Evolutionary conservation across 2,888 invertebrate species (phyloP).

Genomic region (Phania funesta): DNA sequence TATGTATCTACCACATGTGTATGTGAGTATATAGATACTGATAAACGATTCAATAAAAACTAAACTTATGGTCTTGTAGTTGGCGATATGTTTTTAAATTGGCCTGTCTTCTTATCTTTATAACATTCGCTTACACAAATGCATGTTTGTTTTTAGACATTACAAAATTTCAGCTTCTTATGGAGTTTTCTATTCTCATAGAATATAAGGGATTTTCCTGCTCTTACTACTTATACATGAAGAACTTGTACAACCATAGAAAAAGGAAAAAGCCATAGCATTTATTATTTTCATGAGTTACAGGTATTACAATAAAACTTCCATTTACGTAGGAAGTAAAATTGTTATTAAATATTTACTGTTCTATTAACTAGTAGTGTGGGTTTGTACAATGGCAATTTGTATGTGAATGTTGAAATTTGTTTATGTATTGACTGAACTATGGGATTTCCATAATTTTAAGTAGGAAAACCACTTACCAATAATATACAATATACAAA

Average conservation of each 20-base stretch:
- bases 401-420: conserved; percentile 3
- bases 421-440: conserved; percentile 28
- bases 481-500: too few species aligned
- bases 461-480: conserved; percentile 5
- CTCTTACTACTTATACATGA: not conserved
- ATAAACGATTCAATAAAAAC: conserved; percentile 17
- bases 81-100: conserved; percentile 60
- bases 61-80: conserved; percentile 57
- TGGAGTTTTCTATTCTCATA: conserved; percentile 21
- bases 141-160: not conserved
- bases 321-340: conserved; percentile 38
- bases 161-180: conserved; percentile 45
- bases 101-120: conserved; percentile 62
- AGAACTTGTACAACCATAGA: not conserved
- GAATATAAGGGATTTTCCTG: not conserved
- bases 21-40: too few species aligned
- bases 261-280: conserved; percentile 18
- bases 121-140: conserved; percentile 25
- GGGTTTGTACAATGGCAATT: not conserved
- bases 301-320: conserved; percentile 51
- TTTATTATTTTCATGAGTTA: conserved; percentile 18
- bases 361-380: not conserved
- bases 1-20: too few species aligned
- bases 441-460: conserved; percentile 25
- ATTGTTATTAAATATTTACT: conserved; percentile 38